Percentiles rank a stretch among this genome's conserved stretches.
phyloP scores from a whole-genome alignment of 2,797 vertebrate genomes.

The Fringilla coelebs region DNA sequence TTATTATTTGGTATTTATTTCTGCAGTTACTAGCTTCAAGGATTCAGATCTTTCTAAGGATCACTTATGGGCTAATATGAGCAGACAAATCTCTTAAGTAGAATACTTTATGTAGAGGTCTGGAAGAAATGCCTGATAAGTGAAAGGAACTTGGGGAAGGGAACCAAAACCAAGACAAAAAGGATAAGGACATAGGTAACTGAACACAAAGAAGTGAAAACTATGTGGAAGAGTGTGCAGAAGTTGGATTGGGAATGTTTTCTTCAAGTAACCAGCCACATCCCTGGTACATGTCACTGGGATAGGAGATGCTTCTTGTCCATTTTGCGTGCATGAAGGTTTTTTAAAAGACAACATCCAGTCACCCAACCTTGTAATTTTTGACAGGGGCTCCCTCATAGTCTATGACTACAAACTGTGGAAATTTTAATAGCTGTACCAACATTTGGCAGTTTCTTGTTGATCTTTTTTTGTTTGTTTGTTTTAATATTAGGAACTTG shows the following conservation, averaged over 20 bases:
- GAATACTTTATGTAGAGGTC: not conserved
- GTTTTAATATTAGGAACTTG: not conserved
- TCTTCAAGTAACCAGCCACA: not conserved
- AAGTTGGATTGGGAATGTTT: not conserved
- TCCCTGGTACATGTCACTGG: not conserved
- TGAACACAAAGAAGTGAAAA: not conserved
- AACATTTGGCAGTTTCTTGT: not conserved
- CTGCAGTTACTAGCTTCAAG: not conserved
- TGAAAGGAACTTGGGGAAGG: not conserved
- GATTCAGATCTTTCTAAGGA: not conserved
- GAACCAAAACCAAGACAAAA: not conserved
- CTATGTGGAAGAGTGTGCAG: not conserved
- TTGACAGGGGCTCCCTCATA: not conserved
- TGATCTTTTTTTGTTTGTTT: not conserved
- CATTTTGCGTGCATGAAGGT: not conserved
- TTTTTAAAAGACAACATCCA: not conserved
- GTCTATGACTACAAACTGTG: not conserved
- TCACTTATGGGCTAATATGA: not conserved
- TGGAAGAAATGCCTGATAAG: not conserved
- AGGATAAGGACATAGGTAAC: not conserved
- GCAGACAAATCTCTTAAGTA: not conserved
- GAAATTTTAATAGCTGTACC: not conserved
- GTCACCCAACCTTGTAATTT: not conserved
- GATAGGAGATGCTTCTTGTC: not conserved
- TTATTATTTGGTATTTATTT: not conserved